Base-by-base conservation (phyloP, 2,888 invertebrate species). In the Cotesia congregata region DNA sequence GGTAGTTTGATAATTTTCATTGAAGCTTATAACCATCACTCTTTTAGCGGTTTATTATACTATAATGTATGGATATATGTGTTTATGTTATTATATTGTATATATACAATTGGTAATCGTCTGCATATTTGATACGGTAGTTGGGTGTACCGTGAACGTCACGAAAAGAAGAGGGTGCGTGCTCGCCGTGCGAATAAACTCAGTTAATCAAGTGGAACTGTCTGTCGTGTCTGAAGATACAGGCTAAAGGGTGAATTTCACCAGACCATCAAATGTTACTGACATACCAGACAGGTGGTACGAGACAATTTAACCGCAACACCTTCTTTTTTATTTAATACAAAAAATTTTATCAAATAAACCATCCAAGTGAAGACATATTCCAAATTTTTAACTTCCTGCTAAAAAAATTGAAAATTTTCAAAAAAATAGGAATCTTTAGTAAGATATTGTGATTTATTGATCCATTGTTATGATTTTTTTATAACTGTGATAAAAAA, bases 191-290 rank as follows among this genome's bases (percentile, higher is more conserved):
- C 85, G 85, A 84, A 84, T 85, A 86, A 87, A 85, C 83, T 83
- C 82, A 85, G 85, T 86, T 87, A 87, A 87, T 87, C 87, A 87
- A 87, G 83, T 84, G 87, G 87, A 87, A 87, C 87, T 85, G 85
- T 86, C 83, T 81, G 85, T 78, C 80, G 79, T 81, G 39, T 78
- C 78, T 80, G 74, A 78, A 72, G 77, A 77, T 80, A 78, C 81
- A 81, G 80, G 81, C 81, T 82, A 84, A 84, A 77, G 77, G 73
- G 73, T 69, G 70, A 72, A 77, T 68, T 77, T 62, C 50, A 73
- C 69, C 70, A 64, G 72, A 30, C 65, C 17, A 59, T 50, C 73
- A 69, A 72, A 76, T 60, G 70, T 76, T 64, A 61, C 38, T 72
- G 71, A 74, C 74, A 67, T 68, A 50, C 60, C 69, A 77, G 77